phyloP scores from a whole-genome alignment of 2,888 invertebrate species.

The Apantesis nais region DNA sequence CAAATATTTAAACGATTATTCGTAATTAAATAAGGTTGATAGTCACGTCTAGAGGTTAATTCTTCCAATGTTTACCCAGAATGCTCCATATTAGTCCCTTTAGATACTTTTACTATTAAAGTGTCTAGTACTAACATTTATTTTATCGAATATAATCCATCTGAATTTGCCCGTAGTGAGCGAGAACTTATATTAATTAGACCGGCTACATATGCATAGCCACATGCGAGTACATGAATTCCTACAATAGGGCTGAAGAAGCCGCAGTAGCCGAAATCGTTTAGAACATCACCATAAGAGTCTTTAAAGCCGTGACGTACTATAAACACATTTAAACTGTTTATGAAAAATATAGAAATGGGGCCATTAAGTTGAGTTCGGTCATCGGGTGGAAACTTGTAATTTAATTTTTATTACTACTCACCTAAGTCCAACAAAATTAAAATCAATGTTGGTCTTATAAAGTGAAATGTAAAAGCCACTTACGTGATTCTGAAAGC shows the following conservation, averaged over 20 bases:
- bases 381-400: background rate
- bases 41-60: background rate
- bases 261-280: too few relatives aligned
- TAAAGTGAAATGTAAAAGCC: conserved; percentile 81
- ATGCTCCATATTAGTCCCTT: background rate
- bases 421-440: conserved; percentile 32
- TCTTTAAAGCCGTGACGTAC: too few relatives aligned
- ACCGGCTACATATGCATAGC: too few relatives aligned
- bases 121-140: background rate
- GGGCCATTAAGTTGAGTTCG: background rate
- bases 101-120: background rate
- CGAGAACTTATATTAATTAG: too few relatives aligned
- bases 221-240: too few relatives aligned
- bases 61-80: background rate
- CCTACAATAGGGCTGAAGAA: too few relatives aligned
- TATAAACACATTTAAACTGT: background rate
- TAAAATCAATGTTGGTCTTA: conserved; percentile 52
- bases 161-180: too few relatives aligned
- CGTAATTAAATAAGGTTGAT: background rate
- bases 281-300: too few relatives aligned
- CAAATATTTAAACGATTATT: conserved; percentile 4
- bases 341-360: background rate
- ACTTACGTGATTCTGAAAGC: conserved; percentile 79
- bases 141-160: too few relatives aligned
- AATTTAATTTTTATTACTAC: background rate